Evolutionary conservation across 2,113 vertebrate genomes (phyloP).

Genomic region (Poecilia latipinna): DNA sequence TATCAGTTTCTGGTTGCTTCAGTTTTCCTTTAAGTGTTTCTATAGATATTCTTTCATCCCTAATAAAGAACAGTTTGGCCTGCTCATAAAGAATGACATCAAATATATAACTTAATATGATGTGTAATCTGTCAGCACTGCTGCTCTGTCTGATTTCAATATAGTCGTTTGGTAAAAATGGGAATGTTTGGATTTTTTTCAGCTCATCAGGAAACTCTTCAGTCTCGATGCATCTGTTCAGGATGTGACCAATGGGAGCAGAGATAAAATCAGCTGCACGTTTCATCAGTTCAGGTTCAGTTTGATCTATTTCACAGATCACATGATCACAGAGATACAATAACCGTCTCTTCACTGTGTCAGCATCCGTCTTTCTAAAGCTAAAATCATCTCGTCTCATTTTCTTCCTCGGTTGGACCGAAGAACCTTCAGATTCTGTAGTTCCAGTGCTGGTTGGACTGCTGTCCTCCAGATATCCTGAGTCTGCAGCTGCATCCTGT

Average conservation of each 20-base stretch:
- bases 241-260: not conserved
- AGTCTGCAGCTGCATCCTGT: too few relatives aligned
- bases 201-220: not conserved
- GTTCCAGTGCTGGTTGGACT: too few relatives aligned
- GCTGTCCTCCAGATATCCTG: too few relatives aligned
- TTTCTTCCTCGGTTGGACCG: too few relatives aligned
- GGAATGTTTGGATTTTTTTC: not conserved
- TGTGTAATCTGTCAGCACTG: not conserved
- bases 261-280: rapidly evolving
- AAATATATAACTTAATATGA: conserved; percentile 2
- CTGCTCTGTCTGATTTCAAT: not conserved
- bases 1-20: not conserved
- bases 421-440: too few relatives aligned
- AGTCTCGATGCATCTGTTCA: not conserved
- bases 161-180: too few relatives aligned
- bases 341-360: too few relatives aligned
- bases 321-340: too few relatives aligned
- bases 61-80: rapidly evolving
- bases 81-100: not conserved
- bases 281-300: not conserved
- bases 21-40: rapidly evolving
- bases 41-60: rapidly evolving
- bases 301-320: not conserved
- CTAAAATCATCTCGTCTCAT: rapidly evolving
- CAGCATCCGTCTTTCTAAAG: too few relatives aligned